These are phyloP conservation scores for Neosalanx taihuensis DNA, from an alignment of 2,797 vertebrate species.

Conservation along the genomic window DNA sequence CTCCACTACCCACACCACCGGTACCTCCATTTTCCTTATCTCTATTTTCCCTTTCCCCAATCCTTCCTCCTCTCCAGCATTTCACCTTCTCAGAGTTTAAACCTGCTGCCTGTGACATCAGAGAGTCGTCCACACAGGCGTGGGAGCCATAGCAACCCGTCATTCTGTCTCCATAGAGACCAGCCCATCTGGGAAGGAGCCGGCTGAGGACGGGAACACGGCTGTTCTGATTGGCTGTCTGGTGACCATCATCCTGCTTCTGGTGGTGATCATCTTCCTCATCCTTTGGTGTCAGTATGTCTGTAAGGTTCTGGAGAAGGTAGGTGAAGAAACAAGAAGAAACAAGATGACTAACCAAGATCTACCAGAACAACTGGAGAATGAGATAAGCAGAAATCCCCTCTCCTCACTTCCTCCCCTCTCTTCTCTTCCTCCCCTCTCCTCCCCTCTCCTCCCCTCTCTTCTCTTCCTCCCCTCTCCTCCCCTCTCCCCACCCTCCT, in stretches of 20 bases:
- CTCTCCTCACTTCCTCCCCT: not conserved
- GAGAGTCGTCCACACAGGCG: too few relatives aligned
- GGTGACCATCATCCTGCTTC: slow-evolving; percentile 88
- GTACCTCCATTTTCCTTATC: slow-evolving; percentile 34
- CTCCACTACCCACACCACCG: slow-evolving; percentile 30
- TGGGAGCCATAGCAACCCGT: not conserved
- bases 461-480: not conserved
- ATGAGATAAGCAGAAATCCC: too few relatives aligned
- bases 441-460: not conserved
- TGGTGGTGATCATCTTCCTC: slow-evolving; percentile 85
- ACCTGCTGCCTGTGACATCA: not conserved
- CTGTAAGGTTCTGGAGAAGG: slow-evolving; percentile 89
- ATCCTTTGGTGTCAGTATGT: slow-evolving; percentile 91
- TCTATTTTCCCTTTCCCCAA: not conserved
- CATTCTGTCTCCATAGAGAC: slow-evolving; percentile 55
- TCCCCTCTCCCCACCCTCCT: too few relatives aligned
- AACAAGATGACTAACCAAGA: not conserved
- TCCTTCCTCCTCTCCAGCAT: not conserved
- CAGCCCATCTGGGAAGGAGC: slow-evolving; percentile 60
- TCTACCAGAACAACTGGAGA: not conserved
- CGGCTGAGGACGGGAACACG: slow-evolving; percentile 72
- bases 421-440: not conserved
- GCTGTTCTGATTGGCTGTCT: slow-evolving; percentile 87
- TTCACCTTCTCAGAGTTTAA: not conserved
- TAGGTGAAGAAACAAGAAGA: slow-evolving; percentile 49